Evolutionary conservation across 1,140 invertebrate species (phyloP), one percentile per base, ranked within the genome.

Genomic region (Semibalanus balanoides): DNA sequence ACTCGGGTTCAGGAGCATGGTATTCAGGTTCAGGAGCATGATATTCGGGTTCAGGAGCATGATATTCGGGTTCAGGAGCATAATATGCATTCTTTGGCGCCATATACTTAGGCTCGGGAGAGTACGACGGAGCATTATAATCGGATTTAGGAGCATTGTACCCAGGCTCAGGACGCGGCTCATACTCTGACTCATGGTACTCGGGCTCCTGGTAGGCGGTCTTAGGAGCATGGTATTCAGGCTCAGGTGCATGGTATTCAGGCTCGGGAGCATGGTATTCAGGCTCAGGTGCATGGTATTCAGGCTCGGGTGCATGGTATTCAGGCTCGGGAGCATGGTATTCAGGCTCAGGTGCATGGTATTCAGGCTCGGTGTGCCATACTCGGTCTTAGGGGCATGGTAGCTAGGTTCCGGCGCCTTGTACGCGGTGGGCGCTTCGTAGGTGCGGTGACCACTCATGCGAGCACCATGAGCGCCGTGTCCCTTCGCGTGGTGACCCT

Each of bases 61-160:
- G 25, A 9, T 77, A 77, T 27, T 74, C 31, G 7, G 76, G 76
- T 40, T 74, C 43, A 0, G 73, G 73, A 71, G 73, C 73, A 25
- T 77, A 29, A n/a, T 77, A 77, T 3, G 31, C 31, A 27, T 31
- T 31, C 64, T 77, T 30, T 28, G 76, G 76, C 7, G 51, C 51
- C 1, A 14, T 7, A 64, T 64, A 64, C 51, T 64, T 19, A 19
- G 51, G 22, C 22, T 64, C 22, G 11, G 51, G 51, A 11, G 9
- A 40, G 28, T 77, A 77, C 5, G 1, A 43, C 9, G 73, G 76
- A 0, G 73, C 73, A 29, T 77, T 43, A 31, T 75, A 77, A 0
- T 3, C 30, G 51, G 74, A 17, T 14, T 30, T 30, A 28, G 77
- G 77, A 43, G 74, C 77, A 51, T 77, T 75, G n/a, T 77, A 77